phyloP scores from a whole-genome alignment of 2,113 vertebrate species.

The Conger conger region DNA sequence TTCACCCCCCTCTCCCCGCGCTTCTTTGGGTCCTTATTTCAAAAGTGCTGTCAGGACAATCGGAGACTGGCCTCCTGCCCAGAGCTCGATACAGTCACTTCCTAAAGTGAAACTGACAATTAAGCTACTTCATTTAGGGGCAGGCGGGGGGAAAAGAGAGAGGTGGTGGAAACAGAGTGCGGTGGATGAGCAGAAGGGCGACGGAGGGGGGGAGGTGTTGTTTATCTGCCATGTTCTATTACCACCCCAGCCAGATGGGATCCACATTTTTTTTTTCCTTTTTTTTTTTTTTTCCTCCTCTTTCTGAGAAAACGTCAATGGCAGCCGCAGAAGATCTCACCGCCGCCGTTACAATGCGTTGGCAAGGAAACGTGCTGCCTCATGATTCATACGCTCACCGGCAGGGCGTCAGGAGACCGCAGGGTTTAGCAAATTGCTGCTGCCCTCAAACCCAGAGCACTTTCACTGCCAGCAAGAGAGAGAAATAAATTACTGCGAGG shows the following conservation, averaged over 20 bases:
- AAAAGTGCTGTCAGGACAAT: not conserved
- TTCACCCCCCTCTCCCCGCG: not conserved
- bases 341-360: slow-evolving; percentile 22
- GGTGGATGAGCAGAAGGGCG: not conserved
- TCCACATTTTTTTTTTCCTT: slow-evolving; percentile 29
- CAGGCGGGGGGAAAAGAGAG: not conserved
- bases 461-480: not conserved
- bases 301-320: slow-evolving; percentile 31
- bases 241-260: slow-evolving; percentile 49
- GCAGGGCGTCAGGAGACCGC: not conserved
- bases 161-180: not conserved
- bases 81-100: slow-evolving; percentile 2
- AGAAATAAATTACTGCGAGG: not conserved
- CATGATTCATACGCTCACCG: not conserved
- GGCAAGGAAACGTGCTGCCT: slow-evolving; percentile 30
- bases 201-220: slow-evolving; percentile 31
- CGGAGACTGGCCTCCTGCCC: not conserved
- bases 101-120: slow-evolving; percentile 11
- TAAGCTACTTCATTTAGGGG: slow-evolving; percentile 10
- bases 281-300: not conserved
- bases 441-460: slow-evolving; percentile 22
- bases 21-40: not conserved
- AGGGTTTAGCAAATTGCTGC: slow-evolving; percentile 20
- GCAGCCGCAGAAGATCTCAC: slow-evolving; percentile 44
- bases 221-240: slow-evolving; percentile 58